Base-by-base conservation (phyloP, 2,888 invertebrate genomes). In the Ophion costatus region DNA sequence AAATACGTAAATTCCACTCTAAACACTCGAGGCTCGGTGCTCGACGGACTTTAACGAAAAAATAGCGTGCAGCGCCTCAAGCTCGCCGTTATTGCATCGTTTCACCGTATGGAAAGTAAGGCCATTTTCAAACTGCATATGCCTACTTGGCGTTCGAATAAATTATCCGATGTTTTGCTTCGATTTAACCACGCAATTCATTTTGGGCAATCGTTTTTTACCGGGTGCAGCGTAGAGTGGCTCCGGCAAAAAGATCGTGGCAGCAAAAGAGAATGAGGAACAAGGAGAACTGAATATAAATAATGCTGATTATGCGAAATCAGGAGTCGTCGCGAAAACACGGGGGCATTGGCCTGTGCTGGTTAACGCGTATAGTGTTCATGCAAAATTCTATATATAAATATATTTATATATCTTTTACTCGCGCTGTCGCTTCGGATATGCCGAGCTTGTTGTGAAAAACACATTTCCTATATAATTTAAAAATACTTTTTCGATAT, bases 291-390 rank as follows among this genome's bases (percentile, higher is more conserved):
- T 5, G 9, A 51, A 10, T 29, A 64, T 24, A 11, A 70, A 79
- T 56, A 70, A 78, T 57, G 51, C 38, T 22, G 74, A 81, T 81
- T 51, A 64, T 17, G 29, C 67, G 66, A 66, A 33, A 22, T 66
- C 56, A 67, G 67, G 6, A 59, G 57, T 67, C 57, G 57, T 42
- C 67, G 24, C 67, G 33, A 71, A 85, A 61, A 71, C 59, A 79
- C 71, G 79, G 79, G 69, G 69, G 56, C 63, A 56, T 22, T 78
- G 77, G 64, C 67, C 45, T 22, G 11, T 2, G 9, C 42, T 57
- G 42, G 17, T 61, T 74, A 77, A 67, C 61, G 78, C 74, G 75
- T 77, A 77, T 77, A 78, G 82, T 83, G 85, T 87, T 83, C 81
- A 82, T 85, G 81, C 80, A 67, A 24, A 76, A 79, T 73, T 70